Evolutionary conservation across 2,888 invertebrate species (phyloP).

Genomic region (Steinernema carpocapsae): DNA sequence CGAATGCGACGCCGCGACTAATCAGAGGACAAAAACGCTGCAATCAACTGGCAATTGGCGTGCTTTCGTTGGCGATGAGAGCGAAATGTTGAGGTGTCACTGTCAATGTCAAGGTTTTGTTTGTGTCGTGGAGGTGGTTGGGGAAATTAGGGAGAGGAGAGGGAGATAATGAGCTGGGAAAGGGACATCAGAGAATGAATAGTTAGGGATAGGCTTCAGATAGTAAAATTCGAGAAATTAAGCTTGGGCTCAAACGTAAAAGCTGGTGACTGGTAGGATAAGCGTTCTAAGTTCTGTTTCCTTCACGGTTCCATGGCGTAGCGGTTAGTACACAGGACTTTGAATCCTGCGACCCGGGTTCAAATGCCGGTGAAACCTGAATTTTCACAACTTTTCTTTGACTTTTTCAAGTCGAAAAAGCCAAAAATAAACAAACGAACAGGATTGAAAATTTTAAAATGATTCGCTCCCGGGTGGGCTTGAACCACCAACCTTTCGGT

Average conservation of each 20-base stretch:
- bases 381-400: too few relatives aligned
- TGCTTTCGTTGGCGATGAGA: not conserved
- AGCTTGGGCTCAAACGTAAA: too few relatives aligned
- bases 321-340: too few relatives aligned
- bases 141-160: slow-evolving; percentile 1
- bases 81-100: slow-evolving; percentile 10
- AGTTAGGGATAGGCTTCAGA: not conserved
- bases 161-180: not conserved
- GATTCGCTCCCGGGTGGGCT: slow-evolving; percentile 44
- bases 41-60: slow-evolving; percentile 12
- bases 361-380: too few relatives aligned
- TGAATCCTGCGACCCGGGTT: too few relatives aligned
- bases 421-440: too few relatives aligned
- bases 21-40: slow-evolving; percentile 31
- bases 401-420: too few relatives aligned
- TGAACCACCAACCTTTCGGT: slow-evolving; percentile 60
- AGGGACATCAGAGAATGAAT: not conserved
- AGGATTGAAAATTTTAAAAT: too few relatives aligned
- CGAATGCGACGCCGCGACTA: slow-evolving; percentile 4
- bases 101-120: slow-evolving; percentile 33
- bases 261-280: too few relatives aligned
- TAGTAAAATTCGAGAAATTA: not conserved
- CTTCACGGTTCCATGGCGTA: too few relatives aligned
- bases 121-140: not conserved
- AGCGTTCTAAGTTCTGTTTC: too few relatives aligned